Conservation (phyloP, 2,797 vertebrate species). For the Coranthus polyacanthus region DNA sequence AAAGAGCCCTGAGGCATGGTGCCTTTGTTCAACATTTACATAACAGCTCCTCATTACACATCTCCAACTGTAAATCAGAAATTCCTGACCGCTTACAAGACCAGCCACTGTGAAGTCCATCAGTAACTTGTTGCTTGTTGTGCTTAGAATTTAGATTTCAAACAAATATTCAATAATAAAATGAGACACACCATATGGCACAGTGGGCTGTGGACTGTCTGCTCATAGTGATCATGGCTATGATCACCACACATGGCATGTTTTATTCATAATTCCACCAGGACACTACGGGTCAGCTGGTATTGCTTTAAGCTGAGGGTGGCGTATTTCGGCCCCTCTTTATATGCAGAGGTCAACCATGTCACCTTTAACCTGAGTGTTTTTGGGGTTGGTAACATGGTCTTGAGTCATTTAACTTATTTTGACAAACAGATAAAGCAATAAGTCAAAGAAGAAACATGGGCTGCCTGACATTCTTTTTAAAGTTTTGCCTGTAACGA, state of each 20-base stretch:
- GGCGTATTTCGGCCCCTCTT: not conserved
- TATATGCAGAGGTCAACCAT: constrained; percentile 10
- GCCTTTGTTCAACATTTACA: constrained; percentile 70
- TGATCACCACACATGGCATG: constrained; percentile 20
- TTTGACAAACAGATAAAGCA: not conserved
- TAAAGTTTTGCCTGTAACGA: too few relatives aligned
- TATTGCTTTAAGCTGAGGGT: not conserved
- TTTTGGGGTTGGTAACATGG: not conserved
- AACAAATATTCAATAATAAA: constrained; percentile 47
- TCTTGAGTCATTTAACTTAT: not conserved
- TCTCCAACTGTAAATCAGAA: constrained; percentile 49
- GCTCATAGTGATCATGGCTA: not conserved
- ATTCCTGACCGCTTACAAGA: constrained; percentile 31
- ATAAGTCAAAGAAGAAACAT: not conserved
- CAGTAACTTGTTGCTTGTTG: constrained; percentile 29
- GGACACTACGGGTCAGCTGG: not conserved
- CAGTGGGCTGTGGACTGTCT: constrained; percentile 22
- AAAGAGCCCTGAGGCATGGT: constrained; percentile 49
- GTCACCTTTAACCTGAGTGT: not conserved
- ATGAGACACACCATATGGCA: constrained; percentile 39
- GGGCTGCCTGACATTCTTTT: too few relatives aligned
- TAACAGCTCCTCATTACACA: constrained; percentile 61
- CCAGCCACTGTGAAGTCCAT: constrained; percentile 24
- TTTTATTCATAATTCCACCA: constrained; percentile 34
- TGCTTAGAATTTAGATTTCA: constrained; percentile 43